Percentiles rank a stretch among this genome's conserved stretches.
These are phyloP conservation scores for Sinella curviseta DNA, from an alignment of 1,140 invertebrate species.

Conservation along the genomic window DNA sequence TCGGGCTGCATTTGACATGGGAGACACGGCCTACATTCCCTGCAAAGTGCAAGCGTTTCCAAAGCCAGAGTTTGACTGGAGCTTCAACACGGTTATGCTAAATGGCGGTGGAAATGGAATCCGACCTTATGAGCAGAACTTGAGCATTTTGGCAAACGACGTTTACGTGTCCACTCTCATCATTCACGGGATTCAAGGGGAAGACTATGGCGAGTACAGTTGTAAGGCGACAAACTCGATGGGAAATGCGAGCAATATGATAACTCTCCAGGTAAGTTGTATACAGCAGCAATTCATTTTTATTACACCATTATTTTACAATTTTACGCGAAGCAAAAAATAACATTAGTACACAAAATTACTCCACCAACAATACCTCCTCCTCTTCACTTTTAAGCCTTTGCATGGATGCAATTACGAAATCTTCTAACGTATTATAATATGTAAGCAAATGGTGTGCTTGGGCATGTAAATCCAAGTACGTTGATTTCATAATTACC, in stretches of 20 bases:
- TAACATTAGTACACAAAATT: too few species aligned
- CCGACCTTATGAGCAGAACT: conserved; percentile 71
- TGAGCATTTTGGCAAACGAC: conserved; percentile 77
- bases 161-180: conserved; percentile 77
- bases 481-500: too few species aligned
- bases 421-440: too few species aligned
- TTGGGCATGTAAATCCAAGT: too few species aligned
- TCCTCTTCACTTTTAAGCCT: too few species aligned
- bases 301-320: too few species aligned
- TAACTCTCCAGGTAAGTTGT: conserved; percentile 78
- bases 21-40: conserved; percentile 78
- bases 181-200: conserved; percentile 72
- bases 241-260: conserved; percentile 67
- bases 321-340: too few species aligned
- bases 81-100: conserved; percentile 70
- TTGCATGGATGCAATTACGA: too few species aligned
- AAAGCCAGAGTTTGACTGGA: conserved; percentile 89
- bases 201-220: conserved; percentile 86
- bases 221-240: conserved; percentile 78
- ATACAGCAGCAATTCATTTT: too few species aligned
- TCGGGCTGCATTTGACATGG: conserved; percentile 76
- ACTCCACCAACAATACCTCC: too few species aligned
- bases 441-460: too few species aligned
- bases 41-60: conserved; percentile 90
- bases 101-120: conserved; percentile 8